Base-by-base conservation (phyloP, 2,113 vertebrate genomes). In the Paramormyrops kingsleyae region DNA sequence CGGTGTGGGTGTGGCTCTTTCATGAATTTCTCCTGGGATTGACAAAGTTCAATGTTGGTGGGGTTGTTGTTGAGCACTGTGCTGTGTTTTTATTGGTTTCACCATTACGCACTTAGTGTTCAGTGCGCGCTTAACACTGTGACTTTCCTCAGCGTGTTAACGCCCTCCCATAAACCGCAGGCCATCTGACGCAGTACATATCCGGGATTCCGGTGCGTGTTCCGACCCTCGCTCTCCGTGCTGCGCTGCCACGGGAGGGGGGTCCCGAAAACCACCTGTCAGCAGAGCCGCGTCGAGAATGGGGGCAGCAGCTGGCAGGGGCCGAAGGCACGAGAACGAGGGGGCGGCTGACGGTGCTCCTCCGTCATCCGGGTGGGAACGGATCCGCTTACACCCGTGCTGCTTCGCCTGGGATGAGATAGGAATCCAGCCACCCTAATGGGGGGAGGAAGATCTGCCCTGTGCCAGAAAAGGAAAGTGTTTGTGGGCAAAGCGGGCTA, bases 291-390 rank as follows among this genome's bases (percentile, higher is more conserved):
- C 77, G 59, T 88, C 35, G 89, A 89, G 89, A 86, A 89, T 62
- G 88, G 85, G 89, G 94, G 95, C 94, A 96, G 95, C 95, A 95
- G 85, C 95, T 94, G 90, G 91, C 94, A 90, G 96, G 97, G 95
- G 96, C 94, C 95, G 94, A 95, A 96, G 95, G 94, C 94, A 94
- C 92, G 95, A 95, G 96, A 96, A 97, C 96, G 95, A 95, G 31
- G 74, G 70, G 94, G 95, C 93, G 94, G 95, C 95, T 94, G 93
- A 91, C 92, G 12, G 27, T 56, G 31, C 21, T 27, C n/a, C 49
- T 27, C 27, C 49, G n/a, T 35, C 47, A 47, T 19, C 17, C 35
- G 15, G 49, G 49, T 6, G 50, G 85, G 50, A 24, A 35, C 2
- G 17, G 50, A 17, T 87, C 85, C 17, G n/a, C 85, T 80, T 80